These are phyloP conservation scores for Liasis olivaceus DNA, from an alignment of 2,797 vertebrate genomes.

Conservation along the genomic window DNA sequence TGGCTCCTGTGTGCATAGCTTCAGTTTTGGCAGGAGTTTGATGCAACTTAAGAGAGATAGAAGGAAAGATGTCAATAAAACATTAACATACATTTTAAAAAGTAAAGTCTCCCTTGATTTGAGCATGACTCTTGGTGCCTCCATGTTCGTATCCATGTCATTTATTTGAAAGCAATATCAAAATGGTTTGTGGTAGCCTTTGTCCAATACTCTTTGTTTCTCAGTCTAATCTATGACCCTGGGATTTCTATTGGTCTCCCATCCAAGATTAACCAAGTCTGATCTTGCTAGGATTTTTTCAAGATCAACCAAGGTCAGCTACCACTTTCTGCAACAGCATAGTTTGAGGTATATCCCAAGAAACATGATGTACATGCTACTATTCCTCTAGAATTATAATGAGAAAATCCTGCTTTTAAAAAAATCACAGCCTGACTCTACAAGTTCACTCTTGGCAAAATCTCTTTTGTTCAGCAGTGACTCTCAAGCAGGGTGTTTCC, in stretches of 20 bases:
- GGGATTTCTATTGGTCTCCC: neutral
- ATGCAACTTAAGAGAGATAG: neutral
- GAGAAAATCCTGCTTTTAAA: neutral
- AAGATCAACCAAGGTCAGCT: neutral
- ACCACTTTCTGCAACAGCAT: neutral
- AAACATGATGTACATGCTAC: neutral
- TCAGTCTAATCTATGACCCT: neutral
- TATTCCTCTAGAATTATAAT: neutral
- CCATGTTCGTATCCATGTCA: neutral
- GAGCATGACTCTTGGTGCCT: neutral
- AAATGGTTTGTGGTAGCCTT: neutral
- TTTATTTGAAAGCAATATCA: neutral
- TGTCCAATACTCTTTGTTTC: neutral
- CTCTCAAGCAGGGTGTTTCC: neutral
- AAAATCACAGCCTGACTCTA: neutral
- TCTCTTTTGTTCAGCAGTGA: neutral
- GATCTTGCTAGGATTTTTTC: neutral
- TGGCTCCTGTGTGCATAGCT: neutral
- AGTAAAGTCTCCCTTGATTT: neutral
- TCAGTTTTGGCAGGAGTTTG: neutral
- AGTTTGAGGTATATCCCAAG: neutral
- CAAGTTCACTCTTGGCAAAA: neutral
- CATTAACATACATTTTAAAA: neutral
- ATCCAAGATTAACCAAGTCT: neutral
- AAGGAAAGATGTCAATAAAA: neutral